Evolutionary conservation across 2,888 invertebrate species (phyloP).

Genomic region (Rhingia rostrata): DNA sequence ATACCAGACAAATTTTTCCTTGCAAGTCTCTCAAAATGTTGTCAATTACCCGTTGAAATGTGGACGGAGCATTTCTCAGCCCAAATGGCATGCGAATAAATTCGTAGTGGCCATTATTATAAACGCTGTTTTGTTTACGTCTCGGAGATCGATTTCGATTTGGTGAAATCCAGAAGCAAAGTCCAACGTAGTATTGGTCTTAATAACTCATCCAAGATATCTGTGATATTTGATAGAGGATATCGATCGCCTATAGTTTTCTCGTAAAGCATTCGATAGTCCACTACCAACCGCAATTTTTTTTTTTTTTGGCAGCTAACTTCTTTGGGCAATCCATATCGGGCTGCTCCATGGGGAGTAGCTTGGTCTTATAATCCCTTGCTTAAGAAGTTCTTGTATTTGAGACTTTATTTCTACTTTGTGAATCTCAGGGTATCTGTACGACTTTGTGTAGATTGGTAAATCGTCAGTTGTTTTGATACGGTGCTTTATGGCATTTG

Average conservation of each 20-base stretch:
- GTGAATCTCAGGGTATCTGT: slow-evolving; percentile 20
- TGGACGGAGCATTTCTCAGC: slow-evolving; percentile 13
- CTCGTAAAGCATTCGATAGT: not conserved
- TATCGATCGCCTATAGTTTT: slow-evolving; percentile 50
- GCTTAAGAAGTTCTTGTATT: slow-evolving; percentile 11
- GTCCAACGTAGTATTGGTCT: slow-evolving; percentile 9
- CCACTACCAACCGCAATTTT: no score
- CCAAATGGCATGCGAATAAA: slow-evolving; percentile 28
- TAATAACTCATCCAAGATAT: slow-evolving; percentile 21
- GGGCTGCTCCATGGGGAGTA: not conserved
- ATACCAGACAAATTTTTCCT: slow-evolving; percentile 15
- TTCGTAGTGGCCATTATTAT: slow-evolving; percentile 38
- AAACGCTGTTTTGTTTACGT: slow-evolving; percentile 35
- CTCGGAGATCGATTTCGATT: slow-evolving; percentile 41
- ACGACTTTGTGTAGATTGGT: slow-evolving; percentile 14
- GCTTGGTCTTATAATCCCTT: slow-evolving; percentile 26
- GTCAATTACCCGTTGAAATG: not conserved
- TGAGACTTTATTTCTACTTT: slow-evolving; percentile 15
- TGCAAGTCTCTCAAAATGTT: slow-evolving; percentile 16
- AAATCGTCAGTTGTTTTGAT: slow-evolving; percentile 20
- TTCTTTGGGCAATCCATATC: slow-evolving; percentile 7
- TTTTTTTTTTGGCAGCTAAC: not conserved
- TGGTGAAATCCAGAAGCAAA: slow-evolving; percentile 43
- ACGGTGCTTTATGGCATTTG: slow-evolving; percentile 32
- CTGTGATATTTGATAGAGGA: slow-evolving; percentile 38